A percentile compares a stretch with the other conserved stretches of the same genome.
These are phyloP conservation scores for Rhinatrema bivittatum DNA, from an alignment of 2,797 vertebrate species.

Conservation along the genomic window DNA sequence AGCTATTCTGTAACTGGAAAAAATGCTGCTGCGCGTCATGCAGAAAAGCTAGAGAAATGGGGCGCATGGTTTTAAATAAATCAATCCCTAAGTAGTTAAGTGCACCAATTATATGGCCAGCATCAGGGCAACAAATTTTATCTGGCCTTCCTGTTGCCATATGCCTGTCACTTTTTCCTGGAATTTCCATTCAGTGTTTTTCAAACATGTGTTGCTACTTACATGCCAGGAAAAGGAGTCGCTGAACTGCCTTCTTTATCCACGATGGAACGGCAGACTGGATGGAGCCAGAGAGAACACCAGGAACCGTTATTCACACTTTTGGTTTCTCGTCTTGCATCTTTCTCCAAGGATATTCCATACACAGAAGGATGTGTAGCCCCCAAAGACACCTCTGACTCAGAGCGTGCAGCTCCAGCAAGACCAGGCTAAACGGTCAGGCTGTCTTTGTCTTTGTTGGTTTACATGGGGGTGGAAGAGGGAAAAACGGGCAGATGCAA, in stretches of 20 bases:
- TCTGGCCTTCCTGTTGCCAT: conserved; percentile 51
- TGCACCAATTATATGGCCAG: conserved; percentile 46
- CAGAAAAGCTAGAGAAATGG: conserved; percentile 24
- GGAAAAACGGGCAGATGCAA: no score
- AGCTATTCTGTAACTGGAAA: conserved; percentile 6
- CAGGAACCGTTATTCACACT: conserved; percentile 67
- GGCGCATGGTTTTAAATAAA: conserved; percentile 35
- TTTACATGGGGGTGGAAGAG: no score
- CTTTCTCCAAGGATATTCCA: conserved; percentile 51
- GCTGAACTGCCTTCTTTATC: conserved; percentile 54
- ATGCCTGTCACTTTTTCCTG: conserved; percentile 51
- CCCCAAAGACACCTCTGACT: conserved; percentile 55
- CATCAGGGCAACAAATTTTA: conserved; percentile 45
- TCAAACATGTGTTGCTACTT: conserved; percentile 70
- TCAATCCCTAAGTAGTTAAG: conserved; percentile 30
- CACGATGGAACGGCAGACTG: conserved; percentile 60
- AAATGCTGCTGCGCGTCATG: no score
- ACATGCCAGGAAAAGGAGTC: conserved; percentile 64
- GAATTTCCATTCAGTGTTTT: conserved; percentile 59
- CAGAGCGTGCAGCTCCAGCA: conserved; percentile 42
- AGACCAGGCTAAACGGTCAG: no score
- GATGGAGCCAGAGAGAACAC: conserved; percentile 58
- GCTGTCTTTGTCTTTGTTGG: no score
- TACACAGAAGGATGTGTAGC: conserved; percentile 45
- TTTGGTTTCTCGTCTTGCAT: conserved; percentile 69